Conservation (phyloP, 92 coral and sea anemone species). For the Desmophyllum pertusum region DNA sequence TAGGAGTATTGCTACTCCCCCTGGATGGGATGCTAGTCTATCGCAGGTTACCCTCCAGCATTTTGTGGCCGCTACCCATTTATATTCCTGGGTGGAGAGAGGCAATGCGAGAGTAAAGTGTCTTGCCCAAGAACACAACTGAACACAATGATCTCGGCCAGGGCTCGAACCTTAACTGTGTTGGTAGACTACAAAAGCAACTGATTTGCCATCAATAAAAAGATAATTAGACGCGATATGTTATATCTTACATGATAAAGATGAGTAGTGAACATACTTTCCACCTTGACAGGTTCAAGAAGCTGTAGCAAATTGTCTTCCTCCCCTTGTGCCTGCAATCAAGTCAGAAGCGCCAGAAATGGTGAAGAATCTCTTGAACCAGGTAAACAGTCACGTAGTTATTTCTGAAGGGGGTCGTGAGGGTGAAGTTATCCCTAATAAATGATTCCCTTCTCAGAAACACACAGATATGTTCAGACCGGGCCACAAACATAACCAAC, state of each 20-base stretch:
- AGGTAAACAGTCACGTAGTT: conserved; percentile 47
- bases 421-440: no score
- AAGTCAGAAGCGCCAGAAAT: conserved; percentile 94
- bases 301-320: conserved; percentile 97
- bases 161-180: not conserved
- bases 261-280: not conserved
- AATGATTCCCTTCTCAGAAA: no score
- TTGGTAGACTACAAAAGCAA: not conserved
- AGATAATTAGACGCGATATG: not conserved
- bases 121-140: no score
- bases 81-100: no score
- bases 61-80: not conserved
- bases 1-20: no score
- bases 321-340: conserved; percentile 97
- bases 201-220: not conserved
- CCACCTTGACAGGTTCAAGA: conserved; percentile 79
- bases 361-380: conserved; percentile 87
- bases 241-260: not conserved
- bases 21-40: no score
- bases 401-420: no score
- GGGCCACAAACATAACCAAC: no score
- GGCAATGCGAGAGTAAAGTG: no score
- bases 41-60: no score
- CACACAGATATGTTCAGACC: no score
- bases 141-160: not conserved